Percentiles rank a stretch among this genome's conserved stretches.
Conservation (phyloP, 2,888 invertebrate genomes). For the Cheilosia variabilis region DNA sequence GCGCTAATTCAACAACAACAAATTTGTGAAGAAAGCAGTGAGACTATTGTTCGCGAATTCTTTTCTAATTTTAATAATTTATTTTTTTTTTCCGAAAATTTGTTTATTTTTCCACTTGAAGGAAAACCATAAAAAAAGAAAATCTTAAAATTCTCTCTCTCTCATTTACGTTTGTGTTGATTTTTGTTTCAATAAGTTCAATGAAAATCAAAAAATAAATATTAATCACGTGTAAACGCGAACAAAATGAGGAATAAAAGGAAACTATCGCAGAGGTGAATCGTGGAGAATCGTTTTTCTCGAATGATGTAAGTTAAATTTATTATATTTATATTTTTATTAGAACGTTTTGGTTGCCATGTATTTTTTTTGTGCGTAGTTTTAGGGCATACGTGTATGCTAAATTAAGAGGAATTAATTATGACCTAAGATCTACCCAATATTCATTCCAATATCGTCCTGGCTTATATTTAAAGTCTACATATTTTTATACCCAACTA, state of each 20-base stretch:
- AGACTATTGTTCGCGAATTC: slow-evolving; percentile 57
- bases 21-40: slow-evolving; percentile 61
- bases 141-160: slow-evolving; percentile 36
- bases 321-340: not conserved
- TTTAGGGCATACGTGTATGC: no score
- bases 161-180: slow-evolving; percentile 54
- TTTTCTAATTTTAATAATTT: slow-evolving; percentile 26
- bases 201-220: slow-evolving; percentile 12
- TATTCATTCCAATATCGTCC: no score
- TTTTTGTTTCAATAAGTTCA: slow-evolving; percentile 18
- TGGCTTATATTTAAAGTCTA: no score
- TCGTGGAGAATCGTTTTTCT: slow-evolving; percentile 50
- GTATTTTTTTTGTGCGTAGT: not conserved
- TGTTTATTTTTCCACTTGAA: slow-evolving; percentile 39
- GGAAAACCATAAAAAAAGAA: slow-evolving; percentile 7
- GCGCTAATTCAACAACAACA: slow-evolving; percentile 73
- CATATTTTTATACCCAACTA: no score
- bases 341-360: not conserved
- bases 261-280: slow-evolving; percentile 68
- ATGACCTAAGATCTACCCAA: no score
- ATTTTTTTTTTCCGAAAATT: slow-evolving; percentile 12
- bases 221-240: slow-evolving; percentile 62
- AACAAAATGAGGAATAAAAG: slow-evolving; percentile 72
- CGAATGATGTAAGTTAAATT: slow-evolving; percentile 64
- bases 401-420: no score